Evolutionary conservation across 2,888 invertebrate species (phyloP), one percentile per base, ranked within the genome.

Genomic region (Acronicta aceris): DNA sequence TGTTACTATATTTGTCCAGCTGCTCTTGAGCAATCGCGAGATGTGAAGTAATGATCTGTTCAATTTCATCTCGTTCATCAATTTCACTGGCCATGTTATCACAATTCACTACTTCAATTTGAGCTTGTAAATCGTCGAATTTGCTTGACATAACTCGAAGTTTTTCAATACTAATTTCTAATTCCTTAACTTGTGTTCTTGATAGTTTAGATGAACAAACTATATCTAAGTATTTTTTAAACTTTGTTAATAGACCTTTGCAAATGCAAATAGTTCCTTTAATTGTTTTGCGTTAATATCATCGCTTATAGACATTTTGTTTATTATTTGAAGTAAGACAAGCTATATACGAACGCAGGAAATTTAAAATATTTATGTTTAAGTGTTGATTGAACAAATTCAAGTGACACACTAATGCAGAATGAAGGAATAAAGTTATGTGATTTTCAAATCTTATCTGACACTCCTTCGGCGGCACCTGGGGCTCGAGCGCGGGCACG

Each of bases 101-200:
- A n/a, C n/a, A 25, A 43, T 47, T 49, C 10, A 67, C 27, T 12
- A 58, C 41, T 49, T 71, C 67, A 46, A 67, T 67, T 42, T 65
- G 59, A 54, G 16, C 52, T 30, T 71, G 62, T 45, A 61, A 13
- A 8, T 45, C 43, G 56, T 64, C 65, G 47, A 63, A 65, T 36
- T 53, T 21, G 12, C 13, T 30, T 16, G 49, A 58, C 33, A 63
- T 38, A n/a, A 40, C 53, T 54, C 57, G 48, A 16, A 63, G 30
- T 41, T 53, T 63, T 2, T 15, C n/a, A 17, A 53, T 45, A 48
- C 41, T 57, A 45, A 53, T 45, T n/a, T 45, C 15, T 25, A 63
- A 36, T 12, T 58, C 50, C 9, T 41, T 52, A n/a, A 58, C 5
- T 17, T 62, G 36, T 2, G 17, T 49, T 21, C 36, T 41, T 17